A percentile compares a stretch with the other conserved stretches of the same genome.
These are phyloP conservation scores for Elgonia sp. DNA, from an alignment of 2,888 invertebrate species.

Conservation along the genomic window DNA sequence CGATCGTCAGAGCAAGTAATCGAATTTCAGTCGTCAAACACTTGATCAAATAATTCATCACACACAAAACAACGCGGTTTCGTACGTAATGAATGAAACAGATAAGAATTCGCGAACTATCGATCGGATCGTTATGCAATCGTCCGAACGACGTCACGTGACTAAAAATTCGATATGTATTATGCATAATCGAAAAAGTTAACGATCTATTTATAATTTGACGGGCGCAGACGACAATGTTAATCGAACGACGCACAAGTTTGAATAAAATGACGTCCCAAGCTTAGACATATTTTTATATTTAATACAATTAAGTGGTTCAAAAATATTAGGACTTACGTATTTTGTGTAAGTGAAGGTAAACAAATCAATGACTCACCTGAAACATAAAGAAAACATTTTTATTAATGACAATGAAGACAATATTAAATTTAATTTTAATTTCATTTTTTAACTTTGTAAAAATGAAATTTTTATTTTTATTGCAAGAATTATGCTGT, in stretches of 20 bases:
- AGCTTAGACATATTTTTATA: neutral
- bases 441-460: too few species aligned
- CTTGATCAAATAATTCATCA: conserved; percentile 72
- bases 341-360: neutral
- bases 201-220: conserved; percentile 61
- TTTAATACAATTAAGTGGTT: neutral
- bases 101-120: conserved; percentile 71
- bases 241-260: too few species aligned
- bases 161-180: conserved; percentile 49
- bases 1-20: conserved; percentile 59
- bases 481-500: too few species aligned
- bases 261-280: neutral
- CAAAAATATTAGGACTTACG: conserved; percentile 34
- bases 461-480: too few species aligned
- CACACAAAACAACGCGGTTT: conserved; percentile 62
- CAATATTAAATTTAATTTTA: neutral
- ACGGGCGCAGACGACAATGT: conserved; percentile 16
- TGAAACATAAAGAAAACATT: conserved; percentile 80
- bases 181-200: conserved; percentile 54
- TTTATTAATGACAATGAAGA: conserved; percentile 51
- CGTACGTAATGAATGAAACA: conserved; percentile 67
- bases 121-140: conserved; percentile 62
- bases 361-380: conserved; percentile 80
- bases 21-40: conserved; percentile 70
- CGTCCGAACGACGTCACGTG: conserved; percentile 55